phyloP scores from a whole-genome alignment of 2,797 vertebrate species.

The Podarcis lilfordi region DNA sequence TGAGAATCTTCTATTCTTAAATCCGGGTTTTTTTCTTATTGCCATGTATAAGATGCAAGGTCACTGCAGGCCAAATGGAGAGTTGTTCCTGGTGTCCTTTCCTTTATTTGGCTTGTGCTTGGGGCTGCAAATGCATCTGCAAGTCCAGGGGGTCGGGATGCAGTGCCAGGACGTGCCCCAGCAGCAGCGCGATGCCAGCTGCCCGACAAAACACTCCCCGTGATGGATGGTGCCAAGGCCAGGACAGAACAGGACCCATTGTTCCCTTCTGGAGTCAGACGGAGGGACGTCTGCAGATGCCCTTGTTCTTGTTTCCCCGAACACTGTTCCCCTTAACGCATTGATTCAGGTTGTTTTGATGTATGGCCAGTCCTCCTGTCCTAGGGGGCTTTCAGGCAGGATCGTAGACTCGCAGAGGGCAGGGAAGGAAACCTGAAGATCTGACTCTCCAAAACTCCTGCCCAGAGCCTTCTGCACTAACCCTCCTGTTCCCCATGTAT shows the following conservation, averaged over 20 bases:
- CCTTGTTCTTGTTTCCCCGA: no score
- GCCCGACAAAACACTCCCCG: conserved; percentile 20
- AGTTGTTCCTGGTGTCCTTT: not conserved
- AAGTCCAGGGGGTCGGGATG: not conserved
- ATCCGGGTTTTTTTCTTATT: not conserved
- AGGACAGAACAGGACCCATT: conserved; percentile 11
- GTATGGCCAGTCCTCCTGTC: not conserved
- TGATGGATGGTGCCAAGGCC: not conserved
- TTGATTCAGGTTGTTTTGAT: conserved; percentile 2
- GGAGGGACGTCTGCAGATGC: not conserved
- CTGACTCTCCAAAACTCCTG: not conserved
- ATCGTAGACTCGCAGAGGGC: not conserved
- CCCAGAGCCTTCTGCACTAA: not conserved
- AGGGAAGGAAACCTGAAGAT: not conserved
- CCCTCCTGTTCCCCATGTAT: not conserved
- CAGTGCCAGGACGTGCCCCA: not conserved
- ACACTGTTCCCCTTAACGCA: not conserved
- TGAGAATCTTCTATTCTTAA: no score
- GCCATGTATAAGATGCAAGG: no score
- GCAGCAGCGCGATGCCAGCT: not conserved
- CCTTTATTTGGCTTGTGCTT: not conserved
- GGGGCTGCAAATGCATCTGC: not conserved
- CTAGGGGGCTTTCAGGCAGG: not conserved
- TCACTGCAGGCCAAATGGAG: not conserved
- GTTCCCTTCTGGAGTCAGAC: not conserved